Evolutionary conservation across 2,797 vertebrate genomes (phyloP).

Genomic region (Acridotheres tristis): DNA sequence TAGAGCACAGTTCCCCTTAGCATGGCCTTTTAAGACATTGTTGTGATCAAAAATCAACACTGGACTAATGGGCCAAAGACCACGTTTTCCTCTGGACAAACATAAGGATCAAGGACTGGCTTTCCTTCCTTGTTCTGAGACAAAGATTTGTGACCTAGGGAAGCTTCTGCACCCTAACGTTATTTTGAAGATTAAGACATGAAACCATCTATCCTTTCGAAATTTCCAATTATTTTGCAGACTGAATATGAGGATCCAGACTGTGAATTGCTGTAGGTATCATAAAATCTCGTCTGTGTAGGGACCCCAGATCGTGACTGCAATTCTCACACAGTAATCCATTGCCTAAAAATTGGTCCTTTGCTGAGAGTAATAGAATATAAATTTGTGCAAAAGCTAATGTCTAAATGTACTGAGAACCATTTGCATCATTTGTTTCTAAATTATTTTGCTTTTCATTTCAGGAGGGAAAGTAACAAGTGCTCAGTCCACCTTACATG

Average conservation of each 20-base stretch:
- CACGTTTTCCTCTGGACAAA: neutral
- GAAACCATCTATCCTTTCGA: neutral
- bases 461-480: constrained; percentile 93
- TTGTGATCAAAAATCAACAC: neutral
- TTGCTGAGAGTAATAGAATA: neutral
- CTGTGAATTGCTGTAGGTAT: neutral
- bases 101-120: neutral
- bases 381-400: neutral
- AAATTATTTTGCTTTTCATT: constrained; percentile 19
- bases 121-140: neutral
- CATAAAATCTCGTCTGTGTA: fast-evolving
- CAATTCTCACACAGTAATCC: neutral
- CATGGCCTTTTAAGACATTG: neutral
- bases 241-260: neutral
- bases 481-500: constrained; percentile 82
- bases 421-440: neutral
- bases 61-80: neutral
- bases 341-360: neutral
- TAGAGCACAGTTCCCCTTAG: neutral
- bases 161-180: neutral
- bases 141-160: neutral
- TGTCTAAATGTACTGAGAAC: neutral
- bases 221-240: neutral
- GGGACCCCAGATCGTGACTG: neutral
- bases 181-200: neutral